These are phyloP conservation scores for Eupithecia dodoneata DNA, from an alignment of 2,888 invertebrate genomes.

Conservation along the genomic window DNA sequence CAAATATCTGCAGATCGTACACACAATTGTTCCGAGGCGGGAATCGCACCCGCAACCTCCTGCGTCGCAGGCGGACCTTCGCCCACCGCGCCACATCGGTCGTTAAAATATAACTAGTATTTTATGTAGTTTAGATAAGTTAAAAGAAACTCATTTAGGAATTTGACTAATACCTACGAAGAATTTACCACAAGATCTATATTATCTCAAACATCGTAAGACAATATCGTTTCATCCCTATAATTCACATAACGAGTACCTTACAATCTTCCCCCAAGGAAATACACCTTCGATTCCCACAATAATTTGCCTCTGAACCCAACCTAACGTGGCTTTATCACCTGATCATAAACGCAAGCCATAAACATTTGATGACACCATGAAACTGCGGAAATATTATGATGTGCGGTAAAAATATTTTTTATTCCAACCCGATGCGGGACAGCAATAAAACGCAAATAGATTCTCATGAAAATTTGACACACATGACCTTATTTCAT, in stretches of 20 bases:
- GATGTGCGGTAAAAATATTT: conserved; percentile 45
- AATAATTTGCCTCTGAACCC: conserved; percentile 24
- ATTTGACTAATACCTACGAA: neutral
- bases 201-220: neutral
- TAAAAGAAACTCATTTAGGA: too few relatives aligned
- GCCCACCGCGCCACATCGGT: too few relatives aligned
- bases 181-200: neutral
- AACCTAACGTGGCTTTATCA: conserved; percentile 43
- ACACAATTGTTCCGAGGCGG: too few relatives aligned
- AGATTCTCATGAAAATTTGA: conserved; percentile 28
- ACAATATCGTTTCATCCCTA: neutral
- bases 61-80: too few relatives aligned
- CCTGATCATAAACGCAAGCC: conserved; percentile 46
- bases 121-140: too few relatives aligned
- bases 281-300: conserved; percentile 15
- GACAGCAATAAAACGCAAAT: conserved; percentile 32
- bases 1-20: too few relatives aligned
- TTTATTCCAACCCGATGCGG: conserved; percentile 40
- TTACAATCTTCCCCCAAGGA: conserved; percentile 4
- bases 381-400: conserved; percentile 48
- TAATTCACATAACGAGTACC: neutral
- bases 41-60: too few relatives aligned
- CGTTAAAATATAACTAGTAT: too few relatives aligned
- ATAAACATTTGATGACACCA: conserved; percentile 49
- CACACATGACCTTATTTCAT: neutral